phyloP scores from a whole-genome alignment of 2,888 invertebrate species.

The Linnaemya tessellans region DNA sequence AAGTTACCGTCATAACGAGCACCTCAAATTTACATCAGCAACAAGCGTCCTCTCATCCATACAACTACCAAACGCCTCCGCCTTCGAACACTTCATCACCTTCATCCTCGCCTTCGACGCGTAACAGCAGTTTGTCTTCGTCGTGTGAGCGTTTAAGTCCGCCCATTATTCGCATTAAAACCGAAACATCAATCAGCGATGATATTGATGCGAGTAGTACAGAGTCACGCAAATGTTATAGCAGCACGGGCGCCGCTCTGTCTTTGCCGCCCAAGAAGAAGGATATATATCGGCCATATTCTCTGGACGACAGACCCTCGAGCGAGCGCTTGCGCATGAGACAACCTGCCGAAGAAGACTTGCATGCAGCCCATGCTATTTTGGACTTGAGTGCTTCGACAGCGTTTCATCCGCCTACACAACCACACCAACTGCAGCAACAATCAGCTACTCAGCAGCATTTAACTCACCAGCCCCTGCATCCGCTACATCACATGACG shows the following conservation, averaged over 20 bases:
- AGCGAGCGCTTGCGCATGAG: conserved; percentile 83
- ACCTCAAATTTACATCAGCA: conserved; percentile 72
- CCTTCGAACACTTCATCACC: conserved; percentile 82
- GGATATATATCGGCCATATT: conserved; percentile 95
- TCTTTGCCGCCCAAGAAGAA: conserved; percentile 95
- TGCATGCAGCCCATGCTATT: conserved; percentile 94
- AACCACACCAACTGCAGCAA: conserved; percentile 83
- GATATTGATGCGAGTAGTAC: conserved; percentile 61
- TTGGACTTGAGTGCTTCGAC: conserved; percentile 94
- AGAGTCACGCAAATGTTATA: conserved; percentile 88
- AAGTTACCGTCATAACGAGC: conserved; percentile 85
- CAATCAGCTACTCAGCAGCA: conserved; percentile 73
- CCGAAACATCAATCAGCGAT: conserved; percentile 75
- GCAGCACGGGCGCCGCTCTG: conserved; percentile 92
- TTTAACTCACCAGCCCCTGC: conserved; percentile 75
- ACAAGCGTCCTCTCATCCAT: conserved; percentile 75
- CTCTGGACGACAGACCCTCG: conserved; percentile 87
- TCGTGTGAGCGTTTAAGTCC: conserved; percentile 80
- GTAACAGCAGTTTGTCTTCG: conserved; percentile 70
- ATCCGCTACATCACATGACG: conserved; percentile 77
- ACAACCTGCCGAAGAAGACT: conserved; percentile 90
- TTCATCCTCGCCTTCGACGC: conserved; percentile 81
- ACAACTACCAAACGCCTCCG: conserved; percentile 81
- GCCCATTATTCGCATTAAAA: conserved; percentile 80
- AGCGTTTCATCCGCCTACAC: conserved; percentile 87